Base-by-base conservation (phyloP, 2,797 vertebrate genomes). In the Gallinago solitaria region DNA sequence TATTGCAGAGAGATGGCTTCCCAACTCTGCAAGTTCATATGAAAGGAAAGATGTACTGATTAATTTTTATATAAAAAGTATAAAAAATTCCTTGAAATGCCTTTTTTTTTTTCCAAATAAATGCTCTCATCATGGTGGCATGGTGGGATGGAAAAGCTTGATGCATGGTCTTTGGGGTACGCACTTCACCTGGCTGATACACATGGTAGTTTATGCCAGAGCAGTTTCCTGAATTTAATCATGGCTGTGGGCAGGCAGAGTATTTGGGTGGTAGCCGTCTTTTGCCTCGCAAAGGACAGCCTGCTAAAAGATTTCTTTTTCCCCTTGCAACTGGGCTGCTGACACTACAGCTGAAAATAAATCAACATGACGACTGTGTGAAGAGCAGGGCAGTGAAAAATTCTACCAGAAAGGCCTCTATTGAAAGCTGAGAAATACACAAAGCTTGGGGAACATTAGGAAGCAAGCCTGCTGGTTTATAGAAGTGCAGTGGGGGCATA, bases 281-380 rank as follows among this genome's bases (percentile, higher is more conserved):
- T 88, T 53, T 0, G 3, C 76, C 69, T 91, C 60, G 90, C 79
- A 82, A 93, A 87, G 74, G 68, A 87, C 59, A 83, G 61, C 41
- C 77, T 90, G 87, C 74, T 95, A 83, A 89, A 96, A 89, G 87
- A 90, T 93, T 89, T 95, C 67, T 90, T 90, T 95, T 91, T 67
- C 74, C 53, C 74, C 63, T 90, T 16, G 19, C 80, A 81, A 87
- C 53, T 69, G 39, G 81, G 47, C 65, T 95, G 71, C 77, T 2
- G 13, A 95, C 74, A 92, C 64, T 77, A 75, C 83, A 90, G 69
- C n/a, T 86, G 82, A 90, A 95, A 94, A 95, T 87, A 95, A 95
- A 97, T 91, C 90, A 73, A 86, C 16, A 6, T 63, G 87, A 93
- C 0, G 19, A 81, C 73, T 91, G 70, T 54, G 33, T 59, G 67